Conservation (phyloP, 2,113 vertebrate species). For the Calypte anna region DNA sequence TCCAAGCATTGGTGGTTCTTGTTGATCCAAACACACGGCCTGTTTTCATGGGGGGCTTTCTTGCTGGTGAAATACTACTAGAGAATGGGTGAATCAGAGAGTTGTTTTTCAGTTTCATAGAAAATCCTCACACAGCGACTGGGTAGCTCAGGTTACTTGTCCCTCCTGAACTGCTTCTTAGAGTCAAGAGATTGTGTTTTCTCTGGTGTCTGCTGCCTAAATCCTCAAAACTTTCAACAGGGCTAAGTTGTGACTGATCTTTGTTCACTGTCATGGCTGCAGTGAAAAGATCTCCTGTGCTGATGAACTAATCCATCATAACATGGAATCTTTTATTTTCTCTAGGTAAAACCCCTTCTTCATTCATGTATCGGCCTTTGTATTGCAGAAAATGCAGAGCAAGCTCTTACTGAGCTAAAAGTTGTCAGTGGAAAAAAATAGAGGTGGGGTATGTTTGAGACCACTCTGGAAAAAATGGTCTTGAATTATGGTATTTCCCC, state of each 20-base stretch:
- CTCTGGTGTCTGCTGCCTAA: not conserved
- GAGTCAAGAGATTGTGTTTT: not conserved
- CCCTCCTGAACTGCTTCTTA: not conserved
- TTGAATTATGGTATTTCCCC: not conserved
- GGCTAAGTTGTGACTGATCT: not conserved
- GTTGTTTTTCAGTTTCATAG: not conserved
- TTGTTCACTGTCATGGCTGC: not conserved
- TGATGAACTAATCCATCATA: not conserved
- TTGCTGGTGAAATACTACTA: not conserved
- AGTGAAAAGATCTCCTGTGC: not conserved
- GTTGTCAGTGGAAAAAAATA: not conserved
- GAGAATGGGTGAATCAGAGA: not conserved
- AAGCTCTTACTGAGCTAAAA: not conserved
- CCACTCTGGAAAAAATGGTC: fast-evolving
- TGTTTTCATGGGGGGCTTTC: not conserved
- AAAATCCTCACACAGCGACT: not conserved
- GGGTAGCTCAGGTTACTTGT: not conserved
- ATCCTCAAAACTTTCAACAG: not conserved
- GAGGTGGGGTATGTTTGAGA: not conserved
- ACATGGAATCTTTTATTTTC: not conserved
- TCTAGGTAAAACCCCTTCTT: not conserved
- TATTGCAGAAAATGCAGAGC: not conserved
- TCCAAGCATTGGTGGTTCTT: not conserved
- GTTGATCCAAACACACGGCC: fast-evolving
- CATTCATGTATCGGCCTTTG: not conserved